These are phyloP conservation scores for Tauraco erythrolophus DNA, from an alignment of 2,113 vertebrate species.

Conservation along the genomic window DNA sequence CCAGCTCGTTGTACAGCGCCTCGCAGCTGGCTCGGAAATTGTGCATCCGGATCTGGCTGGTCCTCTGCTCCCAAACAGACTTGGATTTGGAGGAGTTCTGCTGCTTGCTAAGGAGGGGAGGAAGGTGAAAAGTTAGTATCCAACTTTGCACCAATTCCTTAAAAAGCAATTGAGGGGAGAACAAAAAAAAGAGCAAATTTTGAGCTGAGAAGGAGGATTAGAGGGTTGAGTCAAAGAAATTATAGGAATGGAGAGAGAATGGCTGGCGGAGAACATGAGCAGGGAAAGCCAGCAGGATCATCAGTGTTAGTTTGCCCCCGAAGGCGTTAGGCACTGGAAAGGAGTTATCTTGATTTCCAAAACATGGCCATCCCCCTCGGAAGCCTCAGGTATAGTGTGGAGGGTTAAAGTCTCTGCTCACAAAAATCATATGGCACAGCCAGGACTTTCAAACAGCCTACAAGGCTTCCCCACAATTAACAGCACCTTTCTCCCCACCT, in stretches of 20 bases:
- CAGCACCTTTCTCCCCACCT: not conserved
- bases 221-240: not conserved
- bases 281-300: slow-evolving; percentile 28
- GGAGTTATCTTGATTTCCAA: not conserved
- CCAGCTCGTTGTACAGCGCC: slow-evolving; percentile 91
- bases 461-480: not conserved
- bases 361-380: not conserved
- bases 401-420: not conserved
- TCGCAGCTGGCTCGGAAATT: slow-evolving; percentile 91
- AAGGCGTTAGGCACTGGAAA: not conserved
- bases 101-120: slow-evolving; percentile 85
- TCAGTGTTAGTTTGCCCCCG: slow-evolving; percentile 33
- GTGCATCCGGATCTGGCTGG: slow-evolving; percentile 90
- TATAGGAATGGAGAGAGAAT: slow-evolving; percentile 8
- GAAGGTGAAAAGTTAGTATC: not conserved
- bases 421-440: not conserved
- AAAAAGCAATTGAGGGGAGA: not conserved
- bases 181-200: not conserved
- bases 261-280: slow-evolving; percentile 8
- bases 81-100: slow-evolving; percentile 89
- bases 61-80: slow-evolving; percentile 95
- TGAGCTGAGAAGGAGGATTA: not conserved
- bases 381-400: not conserved
- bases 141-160: fast-evolving
- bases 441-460: not conserved